phyloP scores from a whole-genome alignment of 2,113 vertebrate genomes.

The Tinamus guttatus region DNA sequence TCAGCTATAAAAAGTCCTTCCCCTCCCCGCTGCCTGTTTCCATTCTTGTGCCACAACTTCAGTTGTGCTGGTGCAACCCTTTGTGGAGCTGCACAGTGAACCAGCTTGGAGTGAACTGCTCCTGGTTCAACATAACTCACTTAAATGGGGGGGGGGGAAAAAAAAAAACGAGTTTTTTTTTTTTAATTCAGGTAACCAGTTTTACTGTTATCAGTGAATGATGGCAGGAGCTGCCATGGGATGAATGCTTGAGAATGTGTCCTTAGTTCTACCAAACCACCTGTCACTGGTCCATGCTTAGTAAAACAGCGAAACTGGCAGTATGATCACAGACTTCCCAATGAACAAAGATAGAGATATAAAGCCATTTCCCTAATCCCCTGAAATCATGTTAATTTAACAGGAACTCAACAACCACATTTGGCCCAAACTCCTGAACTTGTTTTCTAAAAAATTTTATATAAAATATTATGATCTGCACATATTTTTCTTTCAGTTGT shows the following conservation, averaged over 20 bases:
- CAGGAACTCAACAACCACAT: neutral
- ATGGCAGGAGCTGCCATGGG: neutral
- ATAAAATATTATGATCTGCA: neutral
- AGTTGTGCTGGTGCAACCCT: neutral
- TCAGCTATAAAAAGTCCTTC: conserved; percentile 70
- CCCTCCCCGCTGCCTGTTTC: conserved; percentile 31
- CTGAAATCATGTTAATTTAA: neutral
- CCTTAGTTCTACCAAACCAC: neutral
- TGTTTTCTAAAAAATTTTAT: neutral
- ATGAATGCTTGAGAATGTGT: neutral
- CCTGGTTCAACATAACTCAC: neutral
- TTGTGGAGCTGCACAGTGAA: neutral
- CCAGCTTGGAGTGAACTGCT: neutral
- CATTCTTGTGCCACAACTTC: neutral
- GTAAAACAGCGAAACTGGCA: neutral
- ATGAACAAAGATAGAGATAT: neutral
- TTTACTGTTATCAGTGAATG: neutral
- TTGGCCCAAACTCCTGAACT: neutral
- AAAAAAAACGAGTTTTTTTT: too few relatives aligned
- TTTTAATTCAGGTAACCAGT: neutral
- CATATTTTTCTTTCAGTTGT: neutral
- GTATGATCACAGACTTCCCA: accelerated
- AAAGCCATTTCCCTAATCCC: neutral
- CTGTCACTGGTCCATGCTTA: neutral
- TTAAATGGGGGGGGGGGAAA: neutral